Percentiles rank a stretch among this genome's conserved stretches.
Conservation (phyloP, 2,113 vertebrate species). For the Oceanites oceanicus region DNA sequence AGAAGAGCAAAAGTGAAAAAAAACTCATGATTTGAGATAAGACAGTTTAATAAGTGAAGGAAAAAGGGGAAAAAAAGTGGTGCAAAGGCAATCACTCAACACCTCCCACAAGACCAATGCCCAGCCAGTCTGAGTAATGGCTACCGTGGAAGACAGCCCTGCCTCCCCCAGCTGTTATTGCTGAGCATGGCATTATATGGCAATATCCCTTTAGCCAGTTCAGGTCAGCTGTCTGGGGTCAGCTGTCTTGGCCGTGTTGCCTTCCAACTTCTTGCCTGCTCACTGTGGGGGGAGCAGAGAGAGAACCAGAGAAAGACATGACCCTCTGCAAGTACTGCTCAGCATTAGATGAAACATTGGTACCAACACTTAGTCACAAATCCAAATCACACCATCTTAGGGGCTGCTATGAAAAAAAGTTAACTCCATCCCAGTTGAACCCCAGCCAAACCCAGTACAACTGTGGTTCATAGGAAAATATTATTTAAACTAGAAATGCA, state of each 20-base stretch:
- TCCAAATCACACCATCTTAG: neutral
- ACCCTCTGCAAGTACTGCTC: neutral
- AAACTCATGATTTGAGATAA: neutral
- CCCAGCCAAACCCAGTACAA: neutral
- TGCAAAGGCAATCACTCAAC: neutral
- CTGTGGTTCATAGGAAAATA: neutral
- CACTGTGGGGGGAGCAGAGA: neutral
- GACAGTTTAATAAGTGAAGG: neutral
- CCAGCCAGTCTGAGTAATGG: neutral
- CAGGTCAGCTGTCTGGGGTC: neutral
- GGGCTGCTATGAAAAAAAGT: neutral
- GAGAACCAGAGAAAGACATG: neutral
- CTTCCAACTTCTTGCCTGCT: neutral
- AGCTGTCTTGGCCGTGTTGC: neutral
- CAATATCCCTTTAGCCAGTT: neutral
- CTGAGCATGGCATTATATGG: neutral
- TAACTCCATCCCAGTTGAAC: neutral
- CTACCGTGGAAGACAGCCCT: neutral
- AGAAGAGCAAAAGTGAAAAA: neutral
- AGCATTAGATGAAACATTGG: neutral
- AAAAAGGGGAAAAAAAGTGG: neutral
- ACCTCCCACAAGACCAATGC: rapidly evolving
- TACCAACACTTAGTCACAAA: neutral
- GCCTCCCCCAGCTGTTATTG: neutral
- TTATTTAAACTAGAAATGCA: neutral